Conservation (phyloP, 2,888 invertebrate species). For the Omphaloscelis lunosa region DNA sequence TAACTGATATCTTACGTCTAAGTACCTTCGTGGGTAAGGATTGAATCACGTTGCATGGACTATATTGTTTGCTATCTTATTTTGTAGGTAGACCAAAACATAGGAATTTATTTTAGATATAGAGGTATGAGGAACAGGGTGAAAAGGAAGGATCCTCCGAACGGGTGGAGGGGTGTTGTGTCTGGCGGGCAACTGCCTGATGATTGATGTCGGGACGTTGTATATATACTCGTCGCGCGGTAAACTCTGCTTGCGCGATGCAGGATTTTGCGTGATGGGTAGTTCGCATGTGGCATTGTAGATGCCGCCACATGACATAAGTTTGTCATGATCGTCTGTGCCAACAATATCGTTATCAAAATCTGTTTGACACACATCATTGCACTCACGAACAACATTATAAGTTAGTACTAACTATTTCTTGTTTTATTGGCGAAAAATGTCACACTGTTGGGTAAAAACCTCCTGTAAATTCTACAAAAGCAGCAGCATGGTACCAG, state of each 20-base stretch:
- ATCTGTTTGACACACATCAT: neutral
- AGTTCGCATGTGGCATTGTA: too few relatives aligned
- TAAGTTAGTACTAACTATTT: neutral
- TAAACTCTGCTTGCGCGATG: too few relatives aligned
- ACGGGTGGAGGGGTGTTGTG: too few relatives aligned
- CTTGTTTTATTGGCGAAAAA: too few relatives aligned
- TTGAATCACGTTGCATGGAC: neutral
- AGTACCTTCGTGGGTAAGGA: slow-evolving; percentile 13
- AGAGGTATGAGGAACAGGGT: too few relatives aligned
- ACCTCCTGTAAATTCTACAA: neutral
- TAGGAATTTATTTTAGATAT: neutral
- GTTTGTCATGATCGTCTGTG: too few relatives aligned
- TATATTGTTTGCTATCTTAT: neutral
- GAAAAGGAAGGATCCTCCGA: too few relatives aligned
- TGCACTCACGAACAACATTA: neutral
- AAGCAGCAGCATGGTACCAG: neutral
- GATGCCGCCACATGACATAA: too few relatives aligned
- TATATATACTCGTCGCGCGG: too few relatives aligned
- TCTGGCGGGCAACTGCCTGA: too few relatives aligned
- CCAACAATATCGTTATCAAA: neutral
- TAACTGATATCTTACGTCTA: slow-evolving; percentile 49
- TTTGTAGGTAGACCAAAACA: neutral
- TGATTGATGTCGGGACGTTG: too few relatives aligned
- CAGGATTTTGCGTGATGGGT: too few relatives aligned
- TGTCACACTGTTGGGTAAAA: neutral